Evolutionary conservation across 2,113 vertebrate species (phyloP).

Genomic region (Podarcis cretensis): DNA sequence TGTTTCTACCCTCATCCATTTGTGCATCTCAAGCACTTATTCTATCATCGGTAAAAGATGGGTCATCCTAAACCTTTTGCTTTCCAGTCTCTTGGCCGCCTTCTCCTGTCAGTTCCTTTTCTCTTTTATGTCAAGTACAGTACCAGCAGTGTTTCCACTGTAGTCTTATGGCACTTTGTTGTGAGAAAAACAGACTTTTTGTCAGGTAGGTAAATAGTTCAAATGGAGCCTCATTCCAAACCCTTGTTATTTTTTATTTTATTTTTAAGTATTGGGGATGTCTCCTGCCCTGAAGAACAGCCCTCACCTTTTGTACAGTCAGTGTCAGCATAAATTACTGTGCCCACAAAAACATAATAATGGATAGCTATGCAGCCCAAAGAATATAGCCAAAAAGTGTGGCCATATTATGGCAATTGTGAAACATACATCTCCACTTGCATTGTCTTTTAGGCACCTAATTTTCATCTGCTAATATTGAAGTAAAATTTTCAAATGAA

Average conservation of each 20-base stretch:
- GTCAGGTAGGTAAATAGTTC: neutral
- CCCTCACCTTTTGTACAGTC: neutral
- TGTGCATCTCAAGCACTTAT: neutral
- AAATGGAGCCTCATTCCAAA: neutral
- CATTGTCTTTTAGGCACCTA: constrained; percentile 23
- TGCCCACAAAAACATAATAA: neutral
- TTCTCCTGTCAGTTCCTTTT: neutral
- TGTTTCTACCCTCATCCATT: too few relatives aligned
- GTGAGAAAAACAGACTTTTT: neutral
- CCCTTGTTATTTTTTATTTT: neutral
- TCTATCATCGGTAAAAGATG: neutral
- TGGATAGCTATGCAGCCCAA: neutral
- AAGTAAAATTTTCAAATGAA: constrained; percentile 58
- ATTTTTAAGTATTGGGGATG: neutral
- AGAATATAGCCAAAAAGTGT: neutral
- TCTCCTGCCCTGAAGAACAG: neutral
- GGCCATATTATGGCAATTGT: neutral
- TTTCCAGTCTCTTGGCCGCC: neutral
- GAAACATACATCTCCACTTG: neutral
- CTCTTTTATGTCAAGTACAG: neutral
- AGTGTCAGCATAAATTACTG: neutral
- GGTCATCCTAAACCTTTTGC: neutral
- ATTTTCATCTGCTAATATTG: constrained; percentile 46
- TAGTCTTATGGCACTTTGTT: neutral
- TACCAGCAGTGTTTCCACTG: neutral